Evolutionary conservation across 2,797 vertebrate species (phyloP).

Genomic region (Sciurus carolinensis): DNA sequence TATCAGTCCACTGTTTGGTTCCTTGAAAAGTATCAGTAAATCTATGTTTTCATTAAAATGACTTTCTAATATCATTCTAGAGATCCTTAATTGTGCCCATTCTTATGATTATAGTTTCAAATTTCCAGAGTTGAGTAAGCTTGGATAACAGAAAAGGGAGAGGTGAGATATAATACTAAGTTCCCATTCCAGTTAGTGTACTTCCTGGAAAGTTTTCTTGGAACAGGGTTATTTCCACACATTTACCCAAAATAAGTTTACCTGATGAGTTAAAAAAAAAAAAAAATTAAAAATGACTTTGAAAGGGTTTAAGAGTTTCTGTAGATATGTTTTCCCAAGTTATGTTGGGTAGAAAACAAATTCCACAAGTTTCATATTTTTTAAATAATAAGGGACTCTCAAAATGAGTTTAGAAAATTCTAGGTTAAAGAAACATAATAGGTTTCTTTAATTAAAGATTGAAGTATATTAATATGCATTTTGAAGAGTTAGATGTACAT

Average conservation of each 20-base stretch:
- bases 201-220: not conserved
- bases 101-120: not conserved
- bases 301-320: not conserved
- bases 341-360: slow-evolving; percentile 18
- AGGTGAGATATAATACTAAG: not conserved
- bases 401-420: slow-evolving; percentile 43
- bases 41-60: slow-evolving; percentile 46
- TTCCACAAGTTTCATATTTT: not conserved
- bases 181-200: not conserved
- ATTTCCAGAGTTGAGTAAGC: not conserved
- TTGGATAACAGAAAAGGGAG: slow-evolving; percentile 21
- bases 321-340: not conserved
- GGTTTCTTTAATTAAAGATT: not conserved
- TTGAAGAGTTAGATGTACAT: slow-evolving; percentile 41
- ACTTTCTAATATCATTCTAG: not conserved
- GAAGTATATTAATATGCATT: not conserved
- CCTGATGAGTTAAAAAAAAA: slow-evolving; percentile 27
- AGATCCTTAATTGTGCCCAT: slow-evolving; percentile 10
- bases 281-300: slow-evolving; percentile 41
- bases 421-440: not conserved
- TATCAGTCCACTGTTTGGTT: not conserved
- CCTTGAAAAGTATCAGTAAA: not conserved
- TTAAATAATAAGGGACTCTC: not conserved
- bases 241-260: slow-evolving; percentile 30
- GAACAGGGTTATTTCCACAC: not conserved